Evolutionary conservation across 2,888 invertebrate species (phyloP).

Genomic region (Pteria penguin): DNA sequence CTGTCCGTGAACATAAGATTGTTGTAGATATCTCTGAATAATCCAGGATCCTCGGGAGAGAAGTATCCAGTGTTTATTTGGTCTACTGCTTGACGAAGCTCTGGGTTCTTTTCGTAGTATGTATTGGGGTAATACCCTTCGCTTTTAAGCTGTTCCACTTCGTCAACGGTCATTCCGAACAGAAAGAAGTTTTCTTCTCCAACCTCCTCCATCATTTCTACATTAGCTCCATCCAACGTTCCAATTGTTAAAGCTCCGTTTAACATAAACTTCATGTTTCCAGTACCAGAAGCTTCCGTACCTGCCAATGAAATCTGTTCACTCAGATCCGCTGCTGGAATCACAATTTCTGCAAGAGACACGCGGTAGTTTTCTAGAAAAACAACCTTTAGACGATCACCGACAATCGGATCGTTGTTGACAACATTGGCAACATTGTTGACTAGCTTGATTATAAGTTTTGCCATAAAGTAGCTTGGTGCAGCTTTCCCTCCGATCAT

Average conservation of each 20-base stretch:
- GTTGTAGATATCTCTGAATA: slow-evolving; percentile 93
- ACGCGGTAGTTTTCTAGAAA: slow-evolving; percentile 98
- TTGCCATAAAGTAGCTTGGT: slow-evolving; percentile 98
- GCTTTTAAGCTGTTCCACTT: slow-evolving; percentile 82
- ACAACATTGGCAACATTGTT: slow-evolving; percentile 95
- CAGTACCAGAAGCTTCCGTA: slow-evolving; percentile 99
- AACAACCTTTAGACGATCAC: slow-evolving; percentile 95
- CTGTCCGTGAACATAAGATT: slow-evolving; percentile 93
- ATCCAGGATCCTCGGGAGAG: slow-evolving; percentile 92
- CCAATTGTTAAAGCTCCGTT: slow-evolving; percentile 99
- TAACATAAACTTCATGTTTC: slow-evolving; percentile 99
- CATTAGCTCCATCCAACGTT: slow-evolving; percentile 98
- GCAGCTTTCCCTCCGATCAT: slow-evolving; percentile 95
- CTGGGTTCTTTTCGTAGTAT: slow-evolving; percentile 93
- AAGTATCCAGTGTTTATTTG: slow-evolving; percentile 96
- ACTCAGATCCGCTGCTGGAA: slow-evolving; percentile 98
- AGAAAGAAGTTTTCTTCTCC: slow-evolving; percentile 97
- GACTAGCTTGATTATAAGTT: slow-evolving; percentile 95
- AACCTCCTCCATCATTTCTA: slow-evolving; percentile 97
- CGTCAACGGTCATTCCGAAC: slow-evolving; percentile 85
- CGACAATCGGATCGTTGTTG: slow-evolving; percentile 98
- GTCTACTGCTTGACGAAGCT: slow-evolving; percentile 95
- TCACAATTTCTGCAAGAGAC: slow-evolving; percentile 97
- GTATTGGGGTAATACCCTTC: slow-evolving; percentile 92
- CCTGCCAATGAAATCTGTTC: slow-evolving; percentile 99